Percentiles rank a stretch among this genome's conserved stretches.
These are phyloP conservation scores for Apostichopus japonicus DNA, from an alignment of 35 echinoderm and acorn worm genomes.

Conservation along the genomic window DNA sequence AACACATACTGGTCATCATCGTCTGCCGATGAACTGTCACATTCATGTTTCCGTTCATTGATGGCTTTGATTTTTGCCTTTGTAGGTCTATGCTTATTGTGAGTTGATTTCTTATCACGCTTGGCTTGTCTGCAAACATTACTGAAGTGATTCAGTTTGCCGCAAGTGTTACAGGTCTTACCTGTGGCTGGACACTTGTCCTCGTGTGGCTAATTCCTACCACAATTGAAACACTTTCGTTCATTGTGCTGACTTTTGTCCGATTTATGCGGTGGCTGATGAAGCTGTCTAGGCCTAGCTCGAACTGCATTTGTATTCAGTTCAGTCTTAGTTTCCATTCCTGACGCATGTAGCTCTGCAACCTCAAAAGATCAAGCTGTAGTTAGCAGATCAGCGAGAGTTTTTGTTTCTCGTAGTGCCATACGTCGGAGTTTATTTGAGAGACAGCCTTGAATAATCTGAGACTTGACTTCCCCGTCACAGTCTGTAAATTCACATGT, in stretches of 20 bases:
- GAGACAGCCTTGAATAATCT: constrained; percentile 7
- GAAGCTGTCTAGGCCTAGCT: background rate
- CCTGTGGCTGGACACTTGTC: too few species aligned
- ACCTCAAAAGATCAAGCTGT: constrained; percentile 13
- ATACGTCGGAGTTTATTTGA: constrained; percentile 43
- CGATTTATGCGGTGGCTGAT: background rate
- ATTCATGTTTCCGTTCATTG: too few species aligned
- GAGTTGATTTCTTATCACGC: too few species aligned
- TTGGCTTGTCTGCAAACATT: too few species aligned
- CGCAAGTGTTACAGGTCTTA: too few species aligned
- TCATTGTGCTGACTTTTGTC: background rate
- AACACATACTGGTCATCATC: constrained; percentile 28
- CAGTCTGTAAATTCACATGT: constrained; percentile 41
- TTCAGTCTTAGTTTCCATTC: constrained; percentile 14
- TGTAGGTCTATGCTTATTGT: too few species aligned
- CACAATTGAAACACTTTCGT: background rate
- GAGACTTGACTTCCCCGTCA: constrained; percentile 44
- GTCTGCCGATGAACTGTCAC: background rate
- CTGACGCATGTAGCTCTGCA: constrained; percentile 49
- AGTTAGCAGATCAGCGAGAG: background rate
- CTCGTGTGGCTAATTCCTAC: too few species aligned
- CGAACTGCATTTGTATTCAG: background rate
- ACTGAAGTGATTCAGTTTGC: too few species aligned
- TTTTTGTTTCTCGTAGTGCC: background rate
- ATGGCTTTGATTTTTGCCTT: too few species aligned